Percentiles rank a stretch among this genome's conserved stretches.
Conservation (phyloP, 92 coral and sea anemone species). For the Porites divaricata region DNA sequence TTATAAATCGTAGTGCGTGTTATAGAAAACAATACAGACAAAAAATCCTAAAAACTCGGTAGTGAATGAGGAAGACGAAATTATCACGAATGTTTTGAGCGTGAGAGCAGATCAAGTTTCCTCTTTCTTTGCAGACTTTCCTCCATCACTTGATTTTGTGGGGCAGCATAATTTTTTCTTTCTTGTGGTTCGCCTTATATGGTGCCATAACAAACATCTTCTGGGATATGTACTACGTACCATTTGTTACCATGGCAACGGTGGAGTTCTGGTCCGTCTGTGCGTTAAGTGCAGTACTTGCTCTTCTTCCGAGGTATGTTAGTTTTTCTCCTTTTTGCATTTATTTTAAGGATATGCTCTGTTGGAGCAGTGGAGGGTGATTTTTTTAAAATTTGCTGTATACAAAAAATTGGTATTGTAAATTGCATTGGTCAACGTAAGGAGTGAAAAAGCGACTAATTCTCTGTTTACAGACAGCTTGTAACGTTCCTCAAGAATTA, state of each 20-base stretch:
- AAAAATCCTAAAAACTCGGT: neutral
- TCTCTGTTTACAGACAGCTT: too few relatives aligned
- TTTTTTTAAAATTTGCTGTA: too few relatives aligned
- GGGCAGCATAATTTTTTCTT: slow-evolving; percentile 86
- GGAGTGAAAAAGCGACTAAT: too few relatives aligned
- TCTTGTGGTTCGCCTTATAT: slow-evolving; percentile 78
- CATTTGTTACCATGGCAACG: slow-evolving; percentile 86
- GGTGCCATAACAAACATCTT: slow-evolving; percentile 57
- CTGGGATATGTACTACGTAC: slow-evolving; percentile 84
- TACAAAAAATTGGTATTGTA: too few relatives aligned
- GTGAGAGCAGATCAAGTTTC: neutral
- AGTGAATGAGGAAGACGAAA: neutral
- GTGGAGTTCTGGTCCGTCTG: slow-evolving; percentile 94
- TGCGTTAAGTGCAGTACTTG: slow-evolving; percentile 72
- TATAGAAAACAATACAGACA: too few relatives aligned
- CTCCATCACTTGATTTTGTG: slow-evolving; percentile 85
- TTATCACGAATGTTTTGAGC: neutral
- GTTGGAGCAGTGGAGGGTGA: too few relatives aligned
- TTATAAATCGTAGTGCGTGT: too few relatives aligned
- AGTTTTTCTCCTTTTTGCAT: neutral
- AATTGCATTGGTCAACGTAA: too few relatives aligned
- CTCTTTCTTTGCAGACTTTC: slow-evolving; percentile 65
- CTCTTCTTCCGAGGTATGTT: slow-evolving; percentile 91
- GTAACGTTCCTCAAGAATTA: too few relatives aligned
- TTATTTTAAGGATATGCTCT: neutral